Base-by-base conservation (phyloP, 2,113 vertebrate species). In the Calyptomena viridis region DNA sequence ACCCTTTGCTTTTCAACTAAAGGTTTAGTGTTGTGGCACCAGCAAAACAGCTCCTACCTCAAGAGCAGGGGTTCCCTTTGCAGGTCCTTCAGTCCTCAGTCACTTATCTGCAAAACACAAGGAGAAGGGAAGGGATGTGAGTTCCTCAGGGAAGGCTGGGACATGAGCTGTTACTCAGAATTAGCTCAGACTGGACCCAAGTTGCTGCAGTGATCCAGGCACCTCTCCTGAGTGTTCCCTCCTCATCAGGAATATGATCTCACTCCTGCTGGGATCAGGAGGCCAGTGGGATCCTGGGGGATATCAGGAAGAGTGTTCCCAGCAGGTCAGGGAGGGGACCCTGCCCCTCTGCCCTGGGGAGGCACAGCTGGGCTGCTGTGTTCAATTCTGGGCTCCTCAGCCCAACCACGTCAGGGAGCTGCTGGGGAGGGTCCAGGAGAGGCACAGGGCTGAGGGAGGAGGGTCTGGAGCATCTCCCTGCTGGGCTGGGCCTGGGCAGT, bases 41-140 rank as follows among this genome's bases (percentile, higher is more conserved):
- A 47, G 22, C 21, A 31, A 28, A 53, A 4, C 7, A 73, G 55
- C 0, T 71, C 96, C 16, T 97, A 97, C 97, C 97, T 97, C 93
- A 86, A 81, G 25, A 91, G 91, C 78, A 74, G 90, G 72, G 3
- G 88, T 17, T 86, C 84, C 58, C 77, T 88, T 88, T 9, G 75
- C 77, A 42, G 82, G 58, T 63, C 14, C 77, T 66, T 56, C 62
- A 73, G 60, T 71, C 93, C 80, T 89, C 94, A 87, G 64, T 23
- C 11, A 67, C 53, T 92, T 23, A 27, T 50, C 97, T 97, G 95
- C 74, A 96, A 94, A 78, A 96, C 5, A 97, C 53, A 92, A 74
- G 1, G 22, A 25, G 27, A 59, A 72, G 20, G 59, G 17, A 52
- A 3, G 30, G 63, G 11, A 8, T 8, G 5, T 12, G 6, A 24